Evolutionary conservation across 2,888 invertebrate species (phyloP).

Genomic region (Meta bourneti): DNA sequence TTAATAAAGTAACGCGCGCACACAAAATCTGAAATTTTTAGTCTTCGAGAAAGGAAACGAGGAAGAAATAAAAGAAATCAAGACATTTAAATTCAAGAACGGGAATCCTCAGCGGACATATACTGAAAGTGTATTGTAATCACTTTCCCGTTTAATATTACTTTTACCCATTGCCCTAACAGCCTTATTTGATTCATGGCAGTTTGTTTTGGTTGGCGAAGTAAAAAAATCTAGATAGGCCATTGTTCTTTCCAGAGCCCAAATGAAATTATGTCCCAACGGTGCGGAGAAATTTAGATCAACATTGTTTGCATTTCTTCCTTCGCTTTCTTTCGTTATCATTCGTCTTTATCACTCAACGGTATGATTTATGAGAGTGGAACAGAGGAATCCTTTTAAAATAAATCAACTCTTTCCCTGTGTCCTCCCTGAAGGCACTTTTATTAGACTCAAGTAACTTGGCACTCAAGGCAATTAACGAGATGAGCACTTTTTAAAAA

Average conservation of each 20-base stretch:
- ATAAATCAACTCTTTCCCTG: background rate
- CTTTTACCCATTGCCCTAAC: background rate
- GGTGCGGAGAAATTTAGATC: background rate
- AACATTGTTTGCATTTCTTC: slow-evolving; percentile 2
- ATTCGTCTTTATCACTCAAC: background rate
- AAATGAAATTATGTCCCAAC: slow-evolving; percentile 2
- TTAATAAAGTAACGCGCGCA: slow-evolving; percentile 46
- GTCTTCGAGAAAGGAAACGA: background rate
- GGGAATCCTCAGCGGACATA: background rate
- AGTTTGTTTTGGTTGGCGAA: background rate
- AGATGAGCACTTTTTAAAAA: background rate
- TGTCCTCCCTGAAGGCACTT: background rate
- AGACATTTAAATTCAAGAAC: background rate
- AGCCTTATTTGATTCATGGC: slow-evolving; percentile 19
- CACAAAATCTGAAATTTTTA: slow-evolving; percentile 13
- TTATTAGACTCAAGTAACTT: background rate
- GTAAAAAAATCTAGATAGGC: background rate
- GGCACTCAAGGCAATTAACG: background rate
- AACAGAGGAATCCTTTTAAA: slow-evolving; percentile 5
- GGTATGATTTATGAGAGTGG: slow-evolving; percentile 5
- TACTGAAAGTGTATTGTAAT: background rate
- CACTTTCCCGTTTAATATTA: slow-evolving; percentile 3
- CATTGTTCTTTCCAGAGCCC: background rate
- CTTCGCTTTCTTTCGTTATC: background rate
- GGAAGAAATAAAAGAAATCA: background rate